phyloP scores from a whole-genome alignment of 2,888 invertebrate species.

The Lasioglossum villosulum region DNA sequence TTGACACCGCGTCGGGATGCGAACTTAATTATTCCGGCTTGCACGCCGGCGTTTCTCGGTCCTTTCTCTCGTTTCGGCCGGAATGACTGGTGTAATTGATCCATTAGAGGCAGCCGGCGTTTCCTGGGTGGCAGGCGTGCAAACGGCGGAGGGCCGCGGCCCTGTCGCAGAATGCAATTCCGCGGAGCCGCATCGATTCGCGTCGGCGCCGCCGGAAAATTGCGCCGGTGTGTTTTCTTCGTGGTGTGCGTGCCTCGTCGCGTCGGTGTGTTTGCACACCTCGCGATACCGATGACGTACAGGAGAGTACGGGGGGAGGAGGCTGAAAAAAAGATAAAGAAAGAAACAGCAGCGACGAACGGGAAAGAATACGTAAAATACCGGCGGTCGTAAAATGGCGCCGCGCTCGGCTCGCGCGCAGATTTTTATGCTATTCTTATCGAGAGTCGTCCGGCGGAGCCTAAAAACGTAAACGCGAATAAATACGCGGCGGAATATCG shows the following conservation, averaged over 20 bases:
- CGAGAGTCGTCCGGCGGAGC: conserved; percentile 21
- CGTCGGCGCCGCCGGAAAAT: conserved; percentile 16
- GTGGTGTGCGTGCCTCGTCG: neutral
- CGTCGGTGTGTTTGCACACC: neutral
- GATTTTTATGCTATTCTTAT: conserved; percentile 40
- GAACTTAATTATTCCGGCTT: conserved; percentile 77
- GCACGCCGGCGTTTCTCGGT: conserved; percentile 26
- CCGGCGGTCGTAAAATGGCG: conserved; percentile 44
- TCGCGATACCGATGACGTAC: conserved; percentile 6
- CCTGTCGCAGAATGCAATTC: conserved; percentile 55
- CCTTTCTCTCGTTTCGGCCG: conserved; percentile 62
- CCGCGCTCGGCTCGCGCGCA: conserved; percentile 18
- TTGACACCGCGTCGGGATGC: conserved; percentile 72
- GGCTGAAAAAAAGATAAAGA: neutral
- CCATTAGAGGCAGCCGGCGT: conserved; percentile 72
- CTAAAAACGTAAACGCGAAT: conserved; percentile 41
- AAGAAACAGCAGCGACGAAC: neutral
- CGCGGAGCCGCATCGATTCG: conserved; percentile 59
- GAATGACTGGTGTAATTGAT: conserved; percentile 76
- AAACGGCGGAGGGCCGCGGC: conserved; percentile 13
- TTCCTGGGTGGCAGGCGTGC: conserved; percentile 39
- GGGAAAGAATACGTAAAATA: conserved; percentile 7
- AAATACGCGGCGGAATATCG: conserved; percentile 37
- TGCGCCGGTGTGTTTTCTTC: neutral
- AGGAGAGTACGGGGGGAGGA: neutral